These are phyloP conservation scores for Neomicropteryx cornuta DNA, from an alignment of 1,140 invertebrate genomes.

Conservation along the genomic window DNA sequence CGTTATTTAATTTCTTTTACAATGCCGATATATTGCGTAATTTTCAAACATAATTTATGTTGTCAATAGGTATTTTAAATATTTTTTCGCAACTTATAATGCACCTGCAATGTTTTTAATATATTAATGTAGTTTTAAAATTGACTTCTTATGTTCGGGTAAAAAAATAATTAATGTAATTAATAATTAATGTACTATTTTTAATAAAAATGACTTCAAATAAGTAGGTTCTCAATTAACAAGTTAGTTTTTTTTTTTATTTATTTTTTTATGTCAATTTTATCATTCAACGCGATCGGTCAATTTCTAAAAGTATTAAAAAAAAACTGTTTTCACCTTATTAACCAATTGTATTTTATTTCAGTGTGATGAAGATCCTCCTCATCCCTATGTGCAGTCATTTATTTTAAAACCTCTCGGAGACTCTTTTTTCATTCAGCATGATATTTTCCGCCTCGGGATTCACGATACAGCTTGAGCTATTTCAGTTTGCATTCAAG, in stretches of 20 bases:
- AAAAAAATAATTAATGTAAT: no score
- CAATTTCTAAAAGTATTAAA: background rate
- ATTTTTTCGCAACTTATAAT: no score
- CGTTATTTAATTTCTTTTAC: no score
- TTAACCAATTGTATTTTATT: conserved; percentile 28
- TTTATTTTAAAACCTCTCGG: conserved; percentile 81
- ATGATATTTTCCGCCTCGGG: conserved; percentile 86
- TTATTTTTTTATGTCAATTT: background rate
- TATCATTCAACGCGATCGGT: background rate
- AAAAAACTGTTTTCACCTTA: background rate
- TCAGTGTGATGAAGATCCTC: conserved; percentile 87
- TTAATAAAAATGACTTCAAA: background rate
- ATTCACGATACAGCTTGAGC: conserved; percentile 71
- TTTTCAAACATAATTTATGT: no score
- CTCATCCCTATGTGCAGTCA: conserved; percentile 80
- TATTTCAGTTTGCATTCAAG: conserved; percentile 9
- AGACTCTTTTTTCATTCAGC: conserved; percentile 78
- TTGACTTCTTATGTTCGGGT: no score
- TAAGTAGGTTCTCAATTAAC: background rate
- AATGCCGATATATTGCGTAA: no score
- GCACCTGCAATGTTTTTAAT: no score
- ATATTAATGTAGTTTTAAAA: no score
- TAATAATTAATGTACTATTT: background rate
- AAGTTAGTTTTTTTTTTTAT: background rate
- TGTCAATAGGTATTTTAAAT: no score